A percentile compares a stretch with the other conserved stretches of the same genome.
Conservation (phyloP, 2,113 vertebrate genomes). For the Gambusia holbrooki region DNA sequence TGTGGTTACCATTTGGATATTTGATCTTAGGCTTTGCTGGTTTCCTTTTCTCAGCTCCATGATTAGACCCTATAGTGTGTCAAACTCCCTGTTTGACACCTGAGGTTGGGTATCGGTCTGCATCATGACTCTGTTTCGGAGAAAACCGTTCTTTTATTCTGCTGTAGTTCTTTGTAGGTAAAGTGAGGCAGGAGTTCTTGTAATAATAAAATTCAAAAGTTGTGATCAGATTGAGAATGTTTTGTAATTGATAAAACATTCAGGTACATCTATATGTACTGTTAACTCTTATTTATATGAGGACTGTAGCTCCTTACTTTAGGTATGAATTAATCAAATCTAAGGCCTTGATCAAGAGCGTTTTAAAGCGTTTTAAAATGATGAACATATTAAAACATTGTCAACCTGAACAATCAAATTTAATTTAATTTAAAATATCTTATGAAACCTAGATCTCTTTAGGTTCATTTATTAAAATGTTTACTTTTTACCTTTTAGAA, state of each 20-base stretch:
- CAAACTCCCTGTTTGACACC: constrained; percentile 69
- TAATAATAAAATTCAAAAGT: neutral
- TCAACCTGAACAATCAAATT: neutral
- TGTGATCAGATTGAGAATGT: neutral
- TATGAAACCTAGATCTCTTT: neutral
- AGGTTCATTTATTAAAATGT: neutral
- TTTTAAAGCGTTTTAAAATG: no score
- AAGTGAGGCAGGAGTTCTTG: neutral
- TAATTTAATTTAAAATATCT: neutral
- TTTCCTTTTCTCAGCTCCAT: constrained; percentile 77
- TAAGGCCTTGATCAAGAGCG: neutral
- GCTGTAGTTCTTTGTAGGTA: neutral
- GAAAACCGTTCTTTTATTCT: constrained; percentile 37
- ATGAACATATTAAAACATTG: neutral
- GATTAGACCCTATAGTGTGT: constrained; percentile 73
- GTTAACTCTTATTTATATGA: neutral
- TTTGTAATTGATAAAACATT: neutral
- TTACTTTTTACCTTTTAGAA: neutral
- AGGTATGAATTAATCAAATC: neutral
- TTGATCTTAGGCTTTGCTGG: constrained; percentile 57
- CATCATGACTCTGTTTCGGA: constrained; percentile 12
- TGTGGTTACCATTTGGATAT: constrained; percentile 75
- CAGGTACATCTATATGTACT: neutral
- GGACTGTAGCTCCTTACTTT: neutral
- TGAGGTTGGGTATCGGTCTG: constrained; percentile 61